Conservation (phyloP, 1,140 invertebrate species). For the Papilio aristodemus region DNA sequence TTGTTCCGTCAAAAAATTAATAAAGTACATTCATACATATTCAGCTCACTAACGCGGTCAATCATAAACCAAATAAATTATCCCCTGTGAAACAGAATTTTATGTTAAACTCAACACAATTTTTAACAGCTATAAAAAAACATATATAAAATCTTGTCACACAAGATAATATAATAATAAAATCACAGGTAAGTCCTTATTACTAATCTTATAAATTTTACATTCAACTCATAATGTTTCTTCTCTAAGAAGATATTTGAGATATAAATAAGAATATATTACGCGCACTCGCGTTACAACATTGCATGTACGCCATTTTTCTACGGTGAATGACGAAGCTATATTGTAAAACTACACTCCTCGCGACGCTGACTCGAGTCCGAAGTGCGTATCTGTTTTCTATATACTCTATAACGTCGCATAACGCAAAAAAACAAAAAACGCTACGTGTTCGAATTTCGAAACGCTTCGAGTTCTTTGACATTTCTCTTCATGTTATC, state of each 20-base stretch:
- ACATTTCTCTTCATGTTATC: too few species aligned
- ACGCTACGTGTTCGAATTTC: too few species aligned
- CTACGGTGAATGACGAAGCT: background rate
- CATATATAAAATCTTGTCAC: constrained; percentile 59
- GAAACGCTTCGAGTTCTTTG: too few species aligned
- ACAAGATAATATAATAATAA: constrained; percentile 72
- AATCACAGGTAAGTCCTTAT: constrained; percentile 76
- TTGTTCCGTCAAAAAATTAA: constrained; percentile 10
- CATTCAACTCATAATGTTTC: constrained; percentile 39
- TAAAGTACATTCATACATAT: constrained; percentile 7
- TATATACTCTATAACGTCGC: too few species aligned
- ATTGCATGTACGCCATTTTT: too few species aligned
- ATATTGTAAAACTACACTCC: too few species aligned
- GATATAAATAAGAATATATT: background rate
- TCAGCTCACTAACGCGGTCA: background rate
- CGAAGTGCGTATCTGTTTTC: too few species aligned
- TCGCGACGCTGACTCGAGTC: too few species aligned
- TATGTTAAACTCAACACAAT: constrained; percentile 35
- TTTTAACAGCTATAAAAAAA: constrained; percentile 47
- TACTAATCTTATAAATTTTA: constrained; percentile 53
- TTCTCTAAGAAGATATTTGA: constrained; percentile 44
- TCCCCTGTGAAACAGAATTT: background rate
- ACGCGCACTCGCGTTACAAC: background rate
- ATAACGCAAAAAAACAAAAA: too few species aligned
- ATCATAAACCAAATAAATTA: background rate